Percentiles rank a stretch among this genome's conserved stretches.
Conservation (phyloP, 53 echinoderm and acorn worm genomes). For the Arbacia lixula region DNA sequence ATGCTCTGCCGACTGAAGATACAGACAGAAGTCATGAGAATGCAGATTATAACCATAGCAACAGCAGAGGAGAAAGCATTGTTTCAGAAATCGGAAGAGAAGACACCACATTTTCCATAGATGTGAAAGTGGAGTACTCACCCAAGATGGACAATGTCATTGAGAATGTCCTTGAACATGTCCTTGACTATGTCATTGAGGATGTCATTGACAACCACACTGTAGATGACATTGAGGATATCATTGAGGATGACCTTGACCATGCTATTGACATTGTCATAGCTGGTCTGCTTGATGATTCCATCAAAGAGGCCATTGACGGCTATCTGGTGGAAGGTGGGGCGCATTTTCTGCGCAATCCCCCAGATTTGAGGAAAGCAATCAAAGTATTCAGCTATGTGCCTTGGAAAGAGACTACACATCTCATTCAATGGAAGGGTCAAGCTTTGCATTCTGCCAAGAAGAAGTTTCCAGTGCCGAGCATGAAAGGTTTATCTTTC, state of each 20-base stretch:
- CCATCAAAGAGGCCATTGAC: background rate
- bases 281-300: background rate
- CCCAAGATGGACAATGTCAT: slow-evolving; percentile 10
- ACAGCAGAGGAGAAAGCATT: background rate
- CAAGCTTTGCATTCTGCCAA: background rate
- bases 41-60: background rate
- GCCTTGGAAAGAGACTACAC: background rate
- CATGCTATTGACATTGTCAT: slow-evolving; percentile 18
- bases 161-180: background rate
- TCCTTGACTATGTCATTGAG: background rate
- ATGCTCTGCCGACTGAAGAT: too few relatives aligned
- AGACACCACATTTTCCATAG: background rate
- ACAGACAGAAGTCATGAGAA: too few relatives aligned
- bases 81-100: background rate
- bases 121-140: slow-evolving; percentile 7
- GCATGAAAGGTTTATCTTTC: too few relatives aligned
- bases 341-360: background rate
- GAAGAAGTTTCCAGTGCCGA: too few relatives aligned
- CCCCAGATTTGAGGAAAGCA: background rate
- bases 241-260: slow-evolving; percentile 14
- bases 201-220: background rate
- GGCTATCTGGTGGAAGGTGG: background rate
- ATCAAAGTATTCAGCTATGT: slow-evolving; percentile 28
- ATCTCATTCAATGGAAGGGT: slow-evolving; percentile 3
- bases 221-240: background rate